Conservation (phyloP, 1,140 invertebrate genomes). For the Ptiloglossa arizonensis region DNA sequence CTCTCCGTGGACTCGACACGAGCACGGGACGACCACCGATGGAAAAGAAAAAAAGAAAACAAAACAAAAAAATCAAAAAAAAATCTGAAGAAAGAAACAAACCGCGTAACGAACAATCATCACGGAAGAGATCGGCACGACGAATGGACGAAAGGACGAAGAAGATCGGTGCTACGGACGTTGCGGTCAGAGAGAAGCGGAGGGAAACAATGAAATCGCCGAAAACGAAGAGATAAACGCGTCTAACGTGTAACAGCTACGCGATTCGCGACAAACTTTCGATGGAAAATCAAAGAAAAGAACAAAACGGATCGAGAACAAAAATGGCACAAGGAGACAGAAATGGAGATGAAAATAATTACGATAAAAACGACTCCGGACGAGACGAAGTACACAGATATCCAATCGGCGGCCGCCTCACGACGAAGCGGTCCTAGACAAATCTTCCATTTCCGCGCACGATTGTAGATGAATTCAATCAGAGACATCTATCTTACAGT, state of each 20-base stretch:
- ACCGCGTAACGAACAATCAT: too few species aligned
- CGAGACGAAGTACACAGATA: constrained; percentile 17
- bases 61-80: constrained; percentile 19
- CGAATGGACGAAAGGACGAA: constrained; percentile 9
- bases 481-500: constrained; percentile 13
- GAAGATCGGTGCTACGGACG: background rate
- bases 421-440: background rate
- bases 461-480: background rate
- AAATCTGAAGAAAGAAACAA: constrained; percentile 24
- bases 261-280: constrained; percentile 68
- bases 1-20: too few species aligned
- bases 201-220: constrained; percentile 10
- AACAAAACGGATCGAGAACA: constrained; percentile 4
- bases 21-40: background rate
- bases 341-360: background rate
- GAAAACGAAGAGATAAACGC: constrained; percentile 15
- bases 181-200: background rate
- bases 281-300: constrained; percentile 13
- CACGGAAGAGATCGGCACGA: background rate
- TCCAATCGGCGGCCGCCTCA: background rate
- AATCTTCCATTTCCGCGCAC: constrained; percentile 48
- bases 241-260: constrained; percentile 76
- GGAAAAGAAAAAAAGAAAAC: constrained; percentile 33
- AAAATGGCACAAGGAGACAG: background rate
- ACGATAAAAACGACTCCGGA: background rate